These are phyloP conservation scores for Coilia nasus DNA, from an alignment of 2,797 vertebrate genomes.

Conservation along the genomic window DNA sequence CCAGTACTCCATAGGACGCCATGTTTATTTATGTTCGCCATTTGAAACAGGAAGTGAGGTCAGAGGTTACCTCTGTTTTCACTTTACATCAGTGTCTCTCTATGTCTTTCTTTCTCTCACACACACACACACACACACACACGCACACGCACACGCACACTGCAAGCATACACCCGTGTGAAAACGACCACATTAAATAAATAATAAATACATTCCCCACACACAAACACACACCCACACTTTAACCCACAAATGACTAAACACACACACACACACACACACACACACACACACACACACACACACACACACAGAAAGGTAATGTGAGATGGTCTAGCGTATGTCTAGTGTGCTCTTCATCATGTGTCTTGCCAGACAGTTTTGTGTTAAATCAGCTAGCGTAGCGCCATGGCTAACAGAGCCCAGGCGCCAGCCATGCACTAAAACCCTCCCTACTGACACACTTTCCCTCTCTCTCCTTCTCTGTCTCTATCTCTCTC, in stretches of 20 bases:
- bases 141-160: neutral
- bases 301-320: neutral
- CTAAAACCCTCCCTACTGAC: neutral
- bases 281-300: neutral
- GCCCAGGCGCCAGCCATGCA: neutral
- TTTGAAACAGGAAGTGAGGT: slow-evolving; percentile 62
- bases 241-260: neutral
- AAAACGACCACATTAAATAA: slow-evolving; percentile 11
- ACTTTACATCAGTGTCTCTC: slow-evolving; percentile 50
- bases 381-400: slow-evolving; percentile 1
- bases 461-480: neutral
- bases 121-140: slow-evolving; percentile 7
- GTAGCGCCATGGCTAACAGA: neutral
- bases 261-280: neutral
- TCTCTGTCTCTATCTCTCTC: neutral
- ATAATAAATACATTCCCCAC: neutral
- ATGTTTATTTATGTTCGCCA: slow-evolving; percentile 65
- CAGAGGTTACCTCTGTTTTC: slow-evolving; percentile 58
- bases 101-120: slow-evolving; percentile 20
- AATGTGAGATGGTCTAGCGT: neutral
- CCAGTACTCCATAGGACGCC: slow-evolving; percentile 55
- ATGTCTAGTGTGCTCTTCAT: neutral
- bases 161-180: slow-evolving; percentile 10
- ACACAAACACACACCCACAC: neutral
- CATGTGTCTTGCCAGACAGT: neutral